Percentiles rank a stretch among this genome's conserved stretches.
Evolutionary conservation across 2,797 vertebrate species (phyloP).

Genomic region (Clarias platycephalus): DNA sequence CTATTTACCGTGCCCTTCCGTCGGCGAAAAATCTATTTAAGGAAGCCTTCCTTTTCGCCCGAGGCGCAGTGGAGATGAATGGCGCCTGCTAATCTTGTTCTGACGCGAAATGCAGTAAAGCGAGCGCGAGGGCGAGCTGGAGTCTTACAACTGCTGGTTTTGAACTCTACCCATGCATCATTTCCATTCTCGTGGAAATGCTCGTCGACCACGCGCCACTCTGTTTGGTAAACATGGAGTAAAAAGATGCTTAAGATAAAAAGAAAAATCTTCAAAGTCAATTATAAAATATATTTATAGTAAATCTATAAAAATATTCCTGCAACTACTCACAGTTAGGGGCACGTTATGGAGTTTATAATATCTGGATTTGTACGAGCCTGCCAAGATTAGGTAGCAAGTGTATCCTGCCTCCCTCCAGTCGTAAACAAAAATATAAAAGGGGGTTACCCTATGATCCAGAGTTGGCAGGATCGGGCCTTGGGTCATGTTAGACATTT

Average conservation of each 20-base stretch:
- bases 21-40: slow-evolving; percentile 50
- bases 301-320: not conserved
- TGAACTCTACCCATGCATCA: not conserved
- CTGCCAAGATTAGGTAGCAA: not conserved
- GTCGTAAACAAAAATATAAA: too few species aligned
- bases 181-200: not conserved
- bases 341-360: not conserved
- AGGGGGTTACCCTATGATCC: too few species aligned
- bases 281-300: not conserved
- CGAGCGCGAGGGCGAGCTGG: slow-evolving; percentile 31
- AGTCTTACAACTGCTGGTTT: slow-evolving; percentile 10
- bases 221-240: not conserved
- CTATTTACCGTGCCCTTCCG: slow-evolving; percentile 45
- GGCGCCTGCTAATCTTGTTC: slow-evolving; percentile 44
- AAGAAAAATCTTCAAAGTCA: not conserved
- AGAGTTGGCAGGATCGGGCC: too few species aligned
- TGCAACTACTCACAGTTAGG: not conserved
- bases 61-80: slow-evolving; percentile 40
- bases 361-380: not conserved
- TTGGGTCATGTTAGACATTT: too few species aligned
- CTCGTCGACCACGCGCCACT: not conserved
- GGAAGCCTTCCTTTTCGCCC: slow-evolving; percentile 40
- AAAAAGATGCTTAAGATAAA: not conserved
- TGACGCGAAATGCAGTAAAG: slow-evolving; percentile 45
- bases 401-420: not conserved